Base-by-base conservation (phyloP, 1,140 invertebrate species). In the Pachypsylla venusta region DNA sequence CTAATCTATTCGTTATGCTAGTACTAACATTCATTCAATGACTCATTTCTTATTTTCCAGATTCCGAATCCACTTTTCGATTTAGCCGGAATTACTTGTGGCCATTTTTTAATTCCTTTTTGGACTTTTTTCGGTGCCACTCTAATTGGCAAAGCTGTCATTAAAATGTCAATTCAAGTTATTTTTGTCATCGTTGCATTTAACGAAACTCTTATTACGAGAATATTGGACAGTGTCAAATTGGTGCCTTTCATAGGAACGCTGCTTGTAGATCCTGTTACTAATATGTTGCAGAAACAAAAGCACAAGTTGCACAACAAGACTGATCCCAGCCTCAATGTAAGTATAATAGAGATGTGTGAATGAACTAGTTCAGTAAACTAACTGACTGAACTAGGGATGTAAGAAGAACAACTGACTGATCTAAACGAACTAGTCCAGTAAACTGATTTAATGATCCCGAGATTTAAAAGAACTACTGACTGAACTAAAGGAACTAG, bases 81-180 rank as follows among this genome's bases (percentile, higher is more conserved):
- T 72, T 75, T 99, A 66, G 97, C 97, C 56, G 97, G 96, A 0
- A 89, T 99, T 16, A 98, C 93, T 0, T 99, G 96, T 74, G 97
- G 97, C 10, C 94, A 99, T 74, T 99, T 97, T 72, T 76, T 98
- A 53, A 92, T 99, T 67, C 95, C 96, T 28, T 99, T 99, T 75
- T 98, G 93, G 92, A 98, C 95, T 25, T 99, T 99, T 76, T 99
- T 99, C 73, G 95, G 95, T 28, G 97, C 97, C 56, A 99, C 96
- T 0, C 75, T 99, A 0, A 86, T 99, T 60, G 97, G 95, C 42
- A 99, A 99, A 75, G 97, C 97, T 40, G 78, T 99, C 42, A 85
- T 99, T 63, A 99, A 99, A 77, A 97, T 98, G 89, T 93, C 97
- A 71, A 89, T 99, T 69, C 97, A 99, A 77, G 93, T 94, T 75